A percentile compares a stretch with the other conserved stretches of the same genome.
phyloP scores from a whole-genome alignment of 1,140 invertebrate species.

The Hyles vespertilio region DNA sequence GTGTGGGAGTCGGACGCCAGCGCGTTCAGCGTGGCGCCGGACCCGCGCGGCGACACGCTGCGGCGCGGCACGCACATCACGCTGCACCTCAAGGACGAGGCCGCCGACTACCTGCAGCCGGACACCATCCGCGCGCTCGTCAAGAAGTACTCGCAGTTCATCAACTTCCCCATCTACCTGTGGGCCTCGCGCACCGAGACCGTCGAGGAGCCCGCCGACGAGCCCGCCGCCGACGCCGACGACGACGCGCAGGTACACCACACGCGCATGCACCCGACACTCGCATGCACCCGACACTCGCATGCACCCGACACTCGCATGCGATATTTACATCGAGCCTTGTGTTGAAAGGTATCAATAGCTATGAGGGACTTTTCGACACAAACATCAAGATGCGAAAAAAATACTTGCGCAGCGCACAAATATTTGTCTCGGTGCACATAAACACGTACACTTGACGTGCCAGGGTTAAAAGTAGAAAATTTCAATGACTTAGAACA shows the following conservation, averaged over 20 bases:
- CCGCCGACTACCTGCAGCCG: conserved; percentile 95
- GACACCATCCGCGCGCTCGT: conserved; percentile 94
- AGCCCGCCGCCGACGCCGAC: conserved; percentile 67
- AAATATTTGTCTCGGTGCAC: no score
- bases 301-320: no score
- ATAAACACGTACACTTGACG: no score
- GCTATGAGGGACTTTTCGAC: no score
- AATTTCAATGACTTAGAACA: no score
- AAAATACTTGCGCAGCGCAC: no score
- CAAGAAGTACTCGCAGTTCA: conserved; percentile 99
- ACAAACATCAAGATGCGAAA: no score
- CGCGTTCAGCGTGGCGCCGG: conserved; percentile 92
- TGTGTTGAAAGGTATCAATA: no score
- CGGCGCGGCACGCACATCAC: conserved; percentile 90
- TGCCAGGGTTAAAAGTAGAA: no score
- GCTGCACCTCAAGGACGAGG: conserved; percentile 97
- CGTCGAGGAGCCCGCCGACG: conserved; percentile 87
- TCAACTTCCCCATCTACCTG: conserved; percentile 98
- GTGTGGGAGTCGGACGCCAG: conserved; percentile 98
- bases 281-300: no score
- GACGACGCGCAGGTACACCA: conserved; percentile 77
- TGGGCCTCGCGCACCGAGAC: conserved; percentile 96
- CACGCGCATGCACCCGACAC: no score
- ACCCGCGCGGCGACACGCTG: conserved; percentile 95
- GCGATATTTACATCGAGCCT: no score